Evolutionary conservation across 1,140 invertebrate genomes (phyloP).

Genomic region (Drosophila neocordata): DNA sequence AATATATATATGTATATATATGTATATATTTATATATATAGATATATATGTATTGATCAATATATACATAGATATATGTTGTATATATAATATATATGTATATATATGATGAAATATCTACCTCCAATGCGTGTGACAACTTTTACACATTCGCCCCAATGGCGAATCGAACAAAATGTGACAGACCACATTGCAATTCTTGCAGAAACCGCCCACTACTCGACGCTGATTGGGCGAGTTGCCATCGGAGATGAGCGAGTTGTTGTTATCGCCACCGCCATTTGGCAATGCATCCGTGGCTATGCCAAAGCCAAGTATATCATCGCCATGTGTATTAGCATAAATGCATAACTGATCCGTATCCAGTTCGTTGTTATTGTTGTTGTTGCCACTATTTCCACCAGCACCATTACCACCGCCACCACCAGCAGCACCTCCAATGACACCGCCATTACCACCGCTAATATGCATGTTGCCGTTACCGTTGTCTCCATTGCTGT

Average conservation of each 20-base stretch:
- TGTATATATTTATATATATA: constrained; percentile 6
- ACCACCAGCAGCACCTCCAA: background rate
- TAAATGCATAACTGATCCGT: constrained; percentile 50
- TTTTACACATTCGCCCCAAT: constrained; percentile 78
- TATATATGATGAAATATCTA: constrained; percentile 54
- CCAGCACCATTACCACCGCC: background rate
- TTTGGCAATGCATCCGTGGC: constrained; percentile 36
- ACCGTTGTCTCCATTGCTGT: constrained; percentile 15
- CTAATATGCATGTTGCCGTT: background rate
- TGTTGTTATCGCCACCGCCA: constrained; percentile 23
- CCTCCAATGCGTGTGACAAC: constrained; percentile 83
- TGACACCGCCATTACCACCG: background rate
- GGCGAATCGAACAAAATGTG: constrained; percentile 74
- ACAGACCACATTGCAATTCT: constrained; percentile 79
- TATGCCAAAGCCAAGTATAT: constrained; percentile 54
- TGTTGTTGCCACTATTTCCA: constrained; percentile 29
- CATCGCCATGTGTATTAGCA: constrained; percentile 39
- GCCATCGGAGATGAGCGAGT: constrained; percentile 9
- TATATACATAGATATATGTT: constrained; percentile 10
- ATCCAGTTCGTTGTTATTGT: constrained; percentile 51
- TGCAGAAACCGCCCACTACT: constrained; percentile 75
- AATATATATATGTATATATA: constrained; percentile 11
- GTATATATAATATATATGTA: constrained; percentile 1
- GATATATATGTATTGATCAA: constrained; percentile 12
- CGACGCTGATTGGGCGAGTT: constrained; percentile 35